These are phyloP conservation scores for Pangasianodon gigas DNA, from an alignment of 2,113 vertebrate genomes.

Conservation along the genomic window DNA sequence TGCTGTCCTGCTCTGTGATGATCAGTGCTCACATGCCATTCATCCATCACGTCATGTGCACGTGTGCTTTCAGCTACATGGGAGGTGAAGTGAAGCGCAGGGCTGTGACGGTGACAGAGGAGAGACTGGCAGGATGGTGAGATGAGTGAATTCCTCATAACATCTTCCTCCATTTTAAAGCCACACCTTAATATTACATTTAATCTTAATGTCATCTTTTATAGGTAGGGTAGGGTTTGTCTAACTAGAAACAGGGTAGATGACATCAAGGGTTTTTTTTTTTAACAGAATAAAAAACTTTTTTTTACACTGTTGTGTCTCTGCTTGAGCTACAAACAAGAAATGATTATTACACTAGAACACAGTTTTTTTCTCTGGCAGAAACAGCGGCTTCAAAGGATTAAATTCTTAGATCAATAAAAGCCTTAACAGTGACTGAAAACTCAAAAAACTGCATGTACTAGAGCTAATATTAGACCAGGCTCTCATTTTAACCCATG, in stretches of 20 bases:
- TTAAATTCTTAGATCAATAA: not conserved
- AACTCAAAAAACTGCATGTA: not conserved
- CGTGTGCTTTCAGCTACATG: not conserved
- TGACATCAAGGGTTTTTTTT: not conserved
- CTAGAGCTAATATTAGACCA: not conserved
- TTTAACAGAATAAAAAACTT: not conserved
- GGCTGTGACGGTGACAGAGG: conserved; percentile 14
- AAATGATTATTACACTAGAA: not conserved
- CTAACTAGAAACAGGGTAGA: not conserved
- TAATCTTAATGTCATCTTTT: not conserved
- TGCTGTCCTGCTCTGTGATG: not conserved
- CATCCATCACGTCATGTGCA: conserved; percentile 29
- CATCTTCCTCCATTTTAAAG: conserved; percentile 27
- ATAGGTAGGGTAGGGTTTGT: not conserved
- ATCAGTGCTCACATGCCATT: conserved; percentile 16
- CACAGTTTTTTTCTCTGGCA: not conserved
- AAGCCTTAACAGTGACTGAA: not conserved
- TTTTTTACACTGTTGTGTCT: not conserved
- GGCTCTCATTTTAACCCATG: not conserved
- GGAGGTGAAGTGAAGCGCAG: conserved; percentile 14
- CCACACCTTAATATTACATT: not conserved
- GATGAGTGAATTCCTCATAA: conserved; percentile 32
- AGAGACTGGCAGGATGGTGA: conserved; percentile 4
- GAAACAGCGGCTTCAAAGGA: not conserved
- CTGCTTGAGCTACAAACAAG: not conserved